phyloP scores from a whole-genome alignment of 92 coral and sea anemone species.

The Palythoa heliodiscus region DNA sequence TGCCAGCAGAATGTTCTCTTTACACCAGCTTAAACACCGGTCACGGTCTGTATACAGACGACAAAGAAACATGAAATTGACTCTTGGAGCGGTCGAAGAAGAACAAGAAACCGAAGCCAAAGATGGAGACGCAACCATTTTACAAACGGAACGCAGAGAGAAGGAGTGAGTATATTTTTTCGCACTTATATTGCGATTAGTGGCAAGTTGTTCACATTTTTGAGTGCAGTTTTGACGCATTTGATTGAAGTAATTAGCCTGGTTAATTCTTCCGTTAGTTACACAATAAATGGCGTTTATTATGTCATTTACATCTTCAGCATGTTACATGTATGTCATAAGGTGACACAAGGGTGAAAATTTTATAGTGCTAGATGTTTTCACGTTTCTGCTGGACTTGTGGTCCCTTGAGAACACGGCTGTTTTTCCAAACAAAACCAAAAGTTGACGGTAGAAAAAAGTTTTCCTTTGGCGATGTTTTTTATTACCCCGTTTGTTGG shows the following conservation, averaged over 20 bases:
- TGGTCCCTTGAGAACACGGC: too few relatives aligned
- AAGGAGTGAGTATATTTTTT: not conserved
- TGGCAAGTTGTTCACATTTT: not conserved
- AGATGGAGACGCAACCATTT: not conserved
- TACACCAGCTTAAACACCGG: slow-evolving; percentile 17
- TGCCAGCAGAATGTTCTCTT: slow-evolving; percentile 1
- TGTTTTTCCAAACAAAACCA: too few relatives aligned
- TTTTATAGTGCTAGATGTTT: too few relatives aligned
- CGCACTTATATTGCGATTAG: not conserved
- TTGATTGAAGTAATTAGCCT: not conserved
- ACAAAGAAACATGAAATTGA: too few relatives aligned
- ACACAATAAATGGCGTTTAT: too few relatives aligned
- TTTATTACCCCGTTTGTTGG: too few relatives aligned
- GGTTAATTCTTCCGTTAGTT: not conserved
- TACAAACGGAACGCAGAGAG: not conserved
- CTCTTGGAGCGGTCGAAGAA: not conserved
- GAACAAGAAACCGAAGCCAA: not conserved
- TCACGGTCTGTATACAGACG: not conserved
- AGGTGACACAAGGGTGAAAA: too few relatives aligned
- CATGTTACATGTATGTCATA: too few relatives aligned
- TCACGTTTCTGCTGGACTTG: too few relatives aligned
- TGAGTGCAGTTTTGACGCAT: not conserved
- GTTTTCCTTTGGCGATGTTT: too few relatives aligned
- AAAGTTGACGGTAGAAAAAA: too few relatives aligned
- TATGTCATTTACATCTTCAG: too few relatives aligned